Percentiles rank a stretch among this genome's conserved stretches.
phyloP scores from a whole-genome alignment of 2,888 invertebrate genomes.

The Caenorhabditis parvicauda region DNA sequence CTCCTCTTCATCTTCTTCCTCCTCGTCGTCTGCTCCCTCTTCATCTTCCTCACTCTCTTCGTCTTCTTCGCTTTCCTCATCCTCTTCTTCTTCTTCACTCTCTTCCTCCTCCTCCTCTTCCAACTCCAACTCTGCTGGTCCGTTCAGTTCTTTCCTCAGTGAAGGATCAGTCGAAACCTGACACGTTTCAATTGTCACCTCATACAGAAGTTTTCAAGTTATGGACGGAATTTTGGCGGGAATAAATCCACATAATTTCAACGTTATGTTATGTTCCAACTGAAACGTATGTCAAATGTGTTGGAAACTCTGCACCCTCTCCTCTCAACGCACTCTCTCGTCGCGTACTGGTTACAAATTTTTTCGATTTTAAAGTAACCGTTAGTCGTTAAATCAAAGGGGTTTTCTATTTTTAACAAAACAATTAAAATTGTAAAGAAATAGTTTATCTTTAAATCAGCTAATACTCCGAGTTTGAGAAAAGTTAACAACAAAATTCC shows the following conservation, averaged over 20 bases:
- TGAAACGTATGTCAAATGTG: no score
- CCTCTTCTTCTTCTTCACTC: slow-evolving; percentile 45
- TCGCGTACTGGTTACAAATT: no score
- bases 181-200: neutral
- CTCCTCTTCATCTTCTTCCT: slow-evolving; percentile 41
- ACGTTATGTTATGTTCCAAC: no score
- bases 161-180: slow-evolving; percentile 27
- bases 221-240: no score
- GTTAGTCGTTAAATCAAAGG: neutral
- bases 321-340: no score
- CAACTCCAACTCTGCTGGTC: slow-evolving; percentile 29
- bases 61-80: slow-evolving; percentile 37
- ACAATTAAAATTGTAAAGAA: neutral
- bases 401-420: neutral
- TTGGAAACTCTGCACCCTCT: no score
- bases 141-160: slow-evolving; percentile 28
- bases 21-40: slow-evolving; percentile 32
- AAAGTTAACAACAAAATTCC: no score
- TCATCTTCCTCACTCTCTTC: slow-evolving; percentile 28
- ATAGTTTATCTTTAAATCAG: no score
- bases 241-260: no score
- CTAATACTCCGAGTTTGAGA: no score
- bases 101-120: slow-evolving; percentile 40
- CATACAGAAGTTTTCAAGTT: no score
- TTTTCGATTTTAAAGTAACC: no score